Base-by-base conservation (phyloP, 2,113 vertebrate species). In the Cryptotis parvus region DNA sequence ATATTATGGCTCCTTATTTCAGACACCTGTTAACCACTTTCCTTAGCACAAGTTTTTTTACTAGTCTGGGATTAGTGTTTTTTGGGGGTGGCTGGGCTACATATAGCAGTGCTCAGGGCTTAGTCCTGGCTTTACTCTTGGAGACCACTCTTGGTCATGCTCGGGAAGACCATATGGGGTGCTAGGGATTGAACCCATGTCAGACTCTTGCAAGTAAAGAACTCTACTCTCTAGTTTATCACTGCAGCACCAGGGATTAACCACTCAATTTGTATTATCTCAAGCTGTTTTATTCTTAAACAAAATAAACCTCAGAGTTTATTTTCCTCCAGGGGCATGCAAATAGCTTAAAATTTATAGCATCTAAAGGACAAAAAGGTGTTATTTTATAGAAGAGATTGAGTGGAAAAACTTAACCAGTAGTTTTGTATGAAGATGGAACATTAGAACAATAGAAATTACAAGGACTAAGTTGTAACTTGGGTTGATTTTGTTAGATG, bases 1-100 rank as follows among this genome's bases (percentile, higher is more conserved):
- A 69, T 80, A 94, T 89, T 94, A 93, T 82, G 76, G 68, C 61
- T 95, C 49, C 82, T 93, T 94, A 85, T 93, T 95, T 95, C 63
- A 94, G 80, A 95, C 63, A 95, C 63, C 72, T 95, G 93, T 89
- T 79, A 95, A 76, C 76, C 31, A 87, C 41, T 52, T 14, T 70
- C 22, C 35, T 90, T n/a, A 80, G n/a, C 41, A 90, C 79, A 91
- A 86, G 31, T 90, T 74, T 45, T n/a, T 94, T 92, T 49, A 90
- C 77, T 73, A 73, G 85, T 24, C 35, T 80, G 52, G 26, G 87
- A 79, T 76, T 55, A 84, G 84, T 87, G n/a, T 52, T 24, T 58
- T 4, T 58, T 20, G 55, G 55, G 22, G 22, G 55, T 20, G 55
- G 55, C 55, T 49, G 45, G 43, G 45, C 45, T 49, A 22, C 22